Evolutionary conservation across 2,797 vertebrate genomes (phyloP).

Genomic region (Chaunax sp.): DNA sequence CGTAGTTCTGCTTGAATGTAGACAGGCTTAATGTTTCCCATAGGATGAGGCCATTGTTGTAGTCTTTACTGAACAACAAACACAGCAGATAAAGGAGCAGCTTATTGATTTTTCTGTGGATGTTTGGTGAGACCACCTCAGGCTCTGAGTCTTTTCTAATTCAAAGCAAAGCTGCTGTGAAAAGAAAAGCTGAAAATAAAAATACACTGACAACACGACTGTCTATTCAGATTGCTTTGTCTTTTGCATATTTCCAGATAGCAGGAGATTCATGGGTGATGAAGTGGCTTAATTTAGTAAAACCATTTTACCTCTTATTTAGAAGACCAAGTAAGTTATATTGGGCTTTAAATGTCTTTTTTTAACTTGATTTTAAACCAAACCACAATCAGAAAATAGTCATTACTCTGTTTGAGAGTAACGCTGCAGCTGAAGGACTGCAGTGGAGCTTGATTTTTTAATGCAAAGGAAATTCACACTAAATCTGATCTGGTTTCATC

Average conservation of each 20-base stretch:
- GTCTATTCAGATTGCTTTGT: constrained; percentile 19
- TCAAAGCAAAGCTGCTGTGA: constrained; percentile 38
- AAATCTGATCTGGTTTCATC: constrained; percentile 40
- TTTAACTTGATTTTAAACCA: too few species aligned
- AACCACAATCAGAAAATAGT: too few species aligned
- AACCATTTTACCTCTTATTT: too few species aligned
- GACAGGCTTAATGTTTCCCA: constrained; percentile 2
- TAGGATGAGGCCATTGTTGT: constrained; percentile 12
- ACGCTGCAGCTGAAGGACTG: too few species aligned
- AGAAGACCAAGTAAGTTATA: too few species aligned
- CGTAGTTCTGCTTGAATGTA: constrained; percentile 14
- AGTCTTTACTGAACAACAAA: constrained; percentile 42
- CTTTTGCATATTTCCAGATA: neutral
- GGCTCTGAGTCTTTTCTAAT: constrained; percentile 58
- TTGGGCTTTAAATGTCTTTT: too few species aligned
- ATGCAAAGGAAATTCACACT: constrained; percentile 27
- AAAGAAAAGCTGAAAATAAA: constrained; percentile 19
- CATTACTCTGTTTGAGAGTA: neutral
- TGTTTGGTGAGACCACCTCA: constrained; percentile 42
- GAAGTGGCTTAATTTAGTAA: too few species aligned
- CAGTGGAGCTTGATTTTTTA: constrained; percentile 19
- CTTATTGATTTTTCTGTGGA: constrained; percentile 57
- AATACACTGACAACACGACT: constrained; percentile 1
- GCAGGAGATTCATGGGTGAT: too few species aligned
- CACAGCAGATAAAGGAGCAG: constrained; percentile 43